These are phyloP conservation scores for Desmodus rotundus DNA, from an alignment of 2,113 vertebrate species.

Conservation along the genomic window DNA sequence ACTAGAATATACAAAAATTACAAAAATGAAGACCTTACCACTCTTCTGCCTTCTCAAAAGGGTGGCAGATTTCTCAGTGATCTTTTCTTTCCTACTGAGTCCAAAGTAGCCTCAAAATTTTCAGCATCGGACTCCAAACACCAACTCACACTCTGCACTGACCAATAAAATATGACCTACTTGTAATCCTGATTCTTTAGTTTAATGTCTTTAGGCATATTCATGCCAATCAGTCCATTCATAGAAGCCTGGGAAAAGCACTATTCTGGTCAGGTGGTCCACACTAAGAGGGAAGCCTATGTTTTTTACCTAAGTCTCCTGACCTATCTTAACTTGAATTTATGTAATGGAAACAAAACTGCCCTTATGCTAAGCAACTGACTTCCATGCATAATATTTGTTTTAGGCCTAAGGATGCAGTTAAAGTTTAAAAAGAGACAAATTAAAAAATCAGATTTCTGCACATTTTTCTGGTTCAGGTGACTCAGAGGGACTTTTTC, in stretches of 20 bases:
- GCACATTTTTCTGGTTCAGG: slow-evolving; percentile 77
- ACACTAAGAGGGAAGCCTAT: slow-evolving; percentile 66
- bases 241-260: slow-evolving; percentile 39
- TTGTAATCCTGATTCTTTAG: background rate
- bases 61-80: background rate
- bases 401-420: slow-evolving; percentile 62
- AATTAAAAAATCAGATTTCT: slow-evolving; percentile 69
- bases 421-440: slow-evolving; percentile 75
- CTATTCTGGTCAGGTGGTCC: slow-evolving; percentile 60
- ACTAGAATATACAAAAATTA: background rate
- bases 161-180: background rate
- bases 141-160: background rate
- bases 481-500: slow-evolving; percentile 77
- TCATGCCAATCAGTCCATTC: slow-evolving; percentile 9
- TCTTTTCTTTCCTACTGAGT: background rate
- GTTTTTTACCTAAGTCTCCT: slow-evolving; percentile 75
- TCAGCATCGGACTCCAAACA: background rate
- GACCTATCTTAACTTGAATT: slow-evolving; percentile 36
- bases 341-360: slow-evolving; percentile 46
- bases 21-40: background rate
- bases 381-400: slow-evolving; percentile 60
- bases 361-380: slow-evolving; percentile 46
- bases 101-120: background rate
- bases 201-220: background rate
- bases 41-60: background rate